Evolutionary conservation across 2,888 invertebrate species (phyloP), one percentile per base, ranked within the genome.

Genomic region (Metellina segmentata): DNA sequence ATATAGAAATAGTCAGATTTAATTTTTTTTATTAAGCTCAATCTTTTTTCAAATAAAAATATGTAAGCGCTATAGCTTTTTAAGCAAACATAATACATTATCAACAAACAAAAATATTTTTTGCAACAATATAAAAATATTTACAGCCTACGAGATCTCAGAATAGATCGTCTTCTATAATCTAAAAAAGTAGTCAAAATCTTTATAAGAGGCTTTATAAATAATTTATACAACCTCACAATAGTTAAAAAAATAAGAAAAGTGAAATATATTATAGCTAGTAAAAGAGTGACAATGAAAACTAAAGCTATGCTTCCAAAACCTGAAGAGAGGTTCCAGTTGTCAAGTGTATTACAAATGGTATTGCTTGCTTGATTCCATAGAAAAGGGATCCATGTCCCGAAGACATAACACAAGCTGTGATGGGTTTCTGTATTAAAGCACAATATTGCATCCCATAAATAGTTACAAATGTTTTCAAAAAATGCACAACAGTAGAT

Each of bases 151-250:
- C 91, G 52, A 71, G 87, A 87, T 78, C 83, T 71, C 11, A 91
- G 52, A 69, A 91, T 82, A 83, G 87, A 87, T 51, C 83, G 34
- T 49, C 91, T 82, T 83, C 91, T 78, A 53, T 91, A 91, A 88
- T 91, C 87, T 61, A 91, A 71, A 49, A 91, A 53, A 7, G 71
- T 51, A 51, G 87, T 91, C 52, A 91, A 71, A 77, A 91, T 91
- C 83, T 91, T 91, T 49, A 91, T 83, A 16, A 91, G 79, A 53
- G 91, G 91, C 51, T 88, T 91, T 78, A 91, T 78, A 72, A 91
- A 91, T 61, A 91, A 74, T 72, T 91, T 91, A 74, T 91, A 91
- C 9, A 91, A 53, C 51, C 83, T 87, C n/a, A 91, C 87, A 61
- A 91, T 91, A 49, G 87, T 72, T 74, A 91, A 61, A 82, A 87